Conservation (phyloP, 2,888 invertebrate species). For the Osmoderma eremita region DNA sequence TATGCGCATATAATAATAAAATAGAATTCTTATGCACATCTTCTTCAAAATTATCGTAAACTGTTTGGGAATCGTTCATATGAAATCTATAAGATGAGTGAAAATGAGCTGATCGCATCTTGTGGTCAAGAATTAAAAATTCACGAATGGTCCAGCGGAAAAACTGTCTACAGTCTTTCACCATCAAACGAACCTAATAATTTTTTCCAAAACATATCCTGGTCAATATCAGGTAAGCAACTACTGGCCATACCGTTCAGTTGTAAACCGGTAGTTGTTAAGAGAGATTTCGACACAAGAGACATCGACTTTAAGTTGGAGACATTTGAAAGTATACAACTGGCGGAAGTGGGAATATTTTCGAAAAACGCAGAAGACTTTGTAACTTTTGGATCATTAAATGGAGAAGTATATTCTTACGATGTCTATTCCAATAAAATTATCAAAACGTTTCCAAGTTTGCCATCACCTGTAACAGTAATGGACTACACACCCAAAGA, state of each 20-base stretch:
- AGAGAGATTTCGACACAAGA: neutral
- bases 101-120: constrained; percentile 60
- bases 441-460: constrained; percentile 43
- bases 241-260: constrained; percentile 35
- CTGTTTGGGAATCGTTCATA: too few species aligned
- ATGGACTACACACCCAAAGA: constrained; percentile 55
- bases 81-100: constrained; percentile 14
- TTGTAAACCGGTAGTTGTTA: constrained; percentile 31
- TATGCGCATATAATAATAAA: too few species aligned
- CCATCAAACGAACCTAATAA: constrained; percentile 48
- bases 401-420: constrained; percentile 31
- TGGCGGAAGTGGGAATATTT: constrained; percentile 32
- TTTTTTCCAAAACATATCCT: constrained; percentile 53
- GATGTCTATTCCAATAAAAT: constrained; percentile 50
- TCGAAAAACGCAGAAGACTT: constrained; percentile 30
- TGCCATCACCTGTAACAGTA: constrained; percentile 51
- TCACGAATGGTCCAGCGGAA: constrained; percentile 66
- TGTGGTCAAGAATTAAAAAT: constrained; percentile 68
- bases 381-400: constrained; percentile 26
- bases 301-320: constrained; percentile 20
- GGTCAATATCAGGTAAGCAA: constrained; percentile 54
- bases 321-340: constrained; percentile 5
- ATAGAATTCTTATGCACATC: too few species aligned
- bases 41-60: too few species aligned
- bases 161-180: constrained; percentile 54